Conservation (phyloP, 2,113 vertebrate species). For the Pituophis catenifer region DNA sequence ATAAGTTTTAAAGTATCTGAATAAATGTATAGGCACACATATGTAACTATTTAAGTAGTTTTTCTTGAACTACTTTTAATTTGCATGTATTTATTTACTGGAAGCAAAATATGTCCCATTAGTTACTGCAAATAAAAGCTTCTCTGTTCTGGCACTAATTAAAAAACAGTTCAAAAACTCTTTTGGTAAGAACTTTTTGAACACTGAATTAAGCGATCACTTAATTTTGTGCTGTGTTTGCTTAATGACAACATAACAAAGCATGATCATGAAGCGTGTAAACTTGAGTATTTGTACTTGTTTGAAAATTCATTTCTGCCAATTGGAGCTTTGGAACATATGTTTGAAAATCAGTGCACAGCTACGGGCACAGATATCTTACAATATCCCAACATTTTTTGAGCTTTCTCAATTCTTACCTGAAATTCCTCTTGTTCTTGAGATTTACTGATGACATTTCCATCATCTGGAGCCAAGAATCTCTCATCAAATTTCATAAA, state of each 20-base stretch:
- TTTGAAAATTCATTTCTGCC: constrained; percentile 13
- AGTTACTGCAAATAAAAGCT: constrained; percentile 70
- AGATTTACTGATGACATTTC: not conserved
- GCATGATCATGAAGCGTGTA: constrained; percentile 62
- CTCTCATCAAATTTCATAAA: not conserved
- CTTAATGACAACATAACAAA: constrained; percentile 72
- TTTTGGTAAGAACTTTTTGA: constrained; percentile 63
- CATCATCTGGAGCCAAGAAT: not conserved
- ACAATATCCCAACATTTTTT: not conserved
- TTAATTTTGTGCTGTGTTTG: constrained; percentile 77
- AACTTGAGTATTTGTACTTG: constrained; percentile 45
- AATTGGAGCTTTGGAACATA: constrained; percentile 18
- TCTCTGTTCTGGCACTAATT: constrained; percentile 70
- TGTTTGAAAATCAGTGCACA: not conserved
- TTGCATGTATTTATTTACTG: constrained; percentile 55
- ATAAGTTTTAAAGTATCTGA: not conserved
- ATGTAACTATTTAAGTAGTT: constrained; percentile 51
- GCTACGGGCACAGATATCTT: not conserved
- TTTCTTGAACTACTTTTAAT: constrained; percentile 63
- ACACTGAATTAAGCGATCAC: constrained; percentile 70
- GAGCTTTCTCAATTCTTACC: not conserved
- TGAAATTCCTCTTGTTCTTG: not conserved
- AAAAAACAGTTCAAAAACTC: constrained; percentile 73
- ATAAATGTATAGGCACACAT: not conserved
- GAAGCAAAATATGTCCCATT: constrained; percentile 70